Evolutionary conservation across 1,140 invertebrate species (phyloP).

Genomic region (Hyles euphorbiae): DNA sequence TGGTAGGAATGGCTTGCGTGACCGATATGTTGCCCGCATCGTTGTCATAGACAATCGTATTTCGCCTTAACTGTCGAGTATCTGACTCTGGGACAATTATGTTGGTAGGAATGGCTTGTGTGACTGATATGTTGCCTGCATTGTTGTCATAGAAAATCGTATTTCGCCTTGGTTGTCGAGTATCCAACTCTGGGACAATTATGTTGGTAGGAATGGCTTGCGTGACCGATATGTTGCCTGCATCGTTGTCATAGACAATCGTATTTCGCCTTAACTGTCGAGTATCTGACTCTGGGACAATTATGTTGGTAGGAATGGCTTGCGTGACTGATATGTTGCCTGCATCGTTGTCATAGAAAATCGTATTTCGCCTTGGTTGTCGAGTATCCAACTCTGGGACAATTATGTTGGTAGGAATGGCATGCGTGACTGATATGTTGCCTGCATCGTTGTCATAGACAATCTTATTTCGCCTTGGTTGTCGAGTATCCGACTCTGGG

Average conservation of each 20-base stretch:
- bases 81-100: background rate
- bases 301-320: constrained; percentile 6
- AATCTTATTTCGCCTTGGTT: background rate
- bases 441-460: background rate
- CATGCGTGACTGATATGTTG: too few species aligned
- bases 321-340: constrained; percentile 20
- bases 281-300: background rate
- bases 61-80: too few species aligned
- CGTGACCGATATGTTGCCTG: too few species aligned
- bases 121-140: background rate
- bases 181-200: too few species aligned
- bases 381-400: background rate
- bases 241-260: too few species aligned
- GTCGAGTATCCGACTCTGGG: background rate
- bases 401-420: background rate
- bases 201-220: too few species aligned
- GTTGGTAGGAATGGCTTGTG: background rate
- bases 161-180: background rate
- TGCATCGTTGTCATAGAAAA: constrained; percentile 11
- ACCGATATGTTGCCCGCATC: too few species aligned
- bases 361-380: constrained; percentile 8
- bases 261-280: too few species aligned
- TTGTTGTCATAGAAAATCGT: background rate
- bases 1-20: too few species aligned
- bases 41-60: too few species aligned